phyloP scores from a whole-genome alignment of 2,888 invertebrate species.

The Mimachlamys varia region DNA sequence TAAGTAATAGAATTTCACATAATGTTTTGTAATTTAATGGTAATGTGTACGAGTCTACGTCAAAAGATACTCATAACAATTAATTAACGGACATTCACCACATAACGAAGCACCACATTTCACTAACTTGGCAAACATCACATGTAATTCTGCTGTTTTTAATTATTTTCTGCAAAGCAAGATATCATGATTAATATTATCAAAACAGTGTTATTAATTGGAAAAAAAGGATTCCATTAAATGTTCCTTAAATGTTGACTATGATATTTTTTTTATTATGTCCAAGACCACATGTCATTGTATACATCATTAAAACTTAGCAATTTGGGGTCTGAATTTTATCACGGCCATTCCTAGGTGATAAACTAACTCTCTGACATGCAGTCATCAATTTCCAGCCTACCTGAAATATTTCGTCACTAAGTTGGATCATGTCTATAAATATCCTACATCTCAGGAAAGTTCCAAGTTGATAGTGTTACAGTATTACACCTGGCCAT shows the following conservation, averaged over 20 bases:
- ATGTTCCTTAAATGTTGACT: too few species aligned
- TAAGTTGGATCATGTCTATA: not conserved
- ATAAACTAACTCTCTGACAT: not conserved
- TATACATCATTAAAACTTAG: not conserved
- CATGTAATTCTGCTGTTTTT: too few species aligned
- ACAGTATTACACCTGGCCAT: constrained; percentile 20
- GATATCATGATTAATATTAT: too few species aligned
- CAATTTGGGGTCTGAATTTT: not conserved
- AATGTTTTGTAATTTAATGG: not conserved
- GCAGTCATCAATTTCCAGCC: not conserved
- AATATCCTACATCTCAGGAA: not conserved
- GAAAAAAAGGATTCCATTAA: too few species aligned
- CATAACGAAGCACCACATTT: not conserved
- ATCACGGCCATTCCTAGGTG: not conserved
- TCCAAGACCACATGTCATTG: not conserved
- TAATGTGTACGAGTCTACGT: not conserved
- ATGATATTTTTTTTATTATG: not conserved
- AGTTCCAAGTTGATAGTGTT: not conserved
- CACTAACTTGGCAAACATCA: not conserved
- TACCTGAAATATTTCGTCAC: not conserved
- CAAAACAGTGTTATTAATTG: too few species aligned
- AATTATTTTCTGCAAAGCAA: too few species aligned
- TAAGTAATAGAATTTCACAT: not conserved
- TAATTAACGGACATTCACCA: not conserved
- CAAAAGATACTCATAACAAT: not conserved